Evolutionary conservation across 1,140 invertebrate species (phyloP), one percentile per base, ranked within the genome.

Genomic region (Philopotamus ludificatus): DNA sequence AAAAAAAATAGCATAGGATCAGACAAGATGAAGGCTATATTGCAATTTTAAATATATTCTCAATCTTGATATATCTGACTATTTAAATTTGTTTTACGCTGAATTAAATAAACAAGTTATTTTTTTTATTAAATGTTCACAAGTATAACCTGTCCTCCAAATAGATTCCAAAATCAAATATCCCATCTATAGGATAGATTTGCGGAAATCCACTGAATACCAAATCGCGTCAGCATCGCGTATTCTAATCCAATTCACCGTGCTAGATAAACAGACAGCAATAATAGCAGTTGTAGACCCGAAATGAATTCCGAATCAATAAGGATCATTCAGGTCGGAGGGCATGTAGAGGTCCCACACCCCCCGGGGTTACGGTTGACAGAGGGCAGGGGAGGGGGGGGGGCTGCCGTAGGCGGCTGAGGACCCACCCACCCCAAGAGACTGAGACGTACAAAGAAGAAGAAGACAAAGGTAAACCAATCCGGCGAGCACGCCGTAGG

Each of bases 381-480:
- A 18, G 3, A 8, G 34, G 44, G 4, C 18, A 21, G 16, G n/a
- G 2, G n/a, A 49, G 10, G 44, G 10, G 18, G 4, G 44, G 44
- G 15, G 10, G 44, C 18, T 47, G 7, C 10, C 44, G 44, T 47
- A 16, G 44, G 44, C 10, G 44, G 44, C 23, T 23, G 49, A 23
- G 8, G 49, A 8, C 18, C 34, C 22, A 26, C 51, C 51, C n/a
- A n/a, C n/a, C 22, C 18, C 34, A 51, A 21, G 15, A 23, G 8
- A 54, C 18, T 34, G 12, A 42, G 55, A 58, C 34, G 39, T 39
- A 58, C 41, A 22, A 16, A 22, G 55, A n/a, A 39, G 21, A 42
- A 58, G 39, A 22, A 58, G 55, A 58, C 55, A 44, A 58, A 58
- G 55, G 55, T 58, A 58, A 58, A 58, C 55, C 55, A 58, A 58